A percentile compares a stretch with the other conserved stretches of the same genome.
Evolutionary conservation across 2,888 invertebrate species (phyloP).

Genomic region (Mongoloraphidia duomilia): DNA sequence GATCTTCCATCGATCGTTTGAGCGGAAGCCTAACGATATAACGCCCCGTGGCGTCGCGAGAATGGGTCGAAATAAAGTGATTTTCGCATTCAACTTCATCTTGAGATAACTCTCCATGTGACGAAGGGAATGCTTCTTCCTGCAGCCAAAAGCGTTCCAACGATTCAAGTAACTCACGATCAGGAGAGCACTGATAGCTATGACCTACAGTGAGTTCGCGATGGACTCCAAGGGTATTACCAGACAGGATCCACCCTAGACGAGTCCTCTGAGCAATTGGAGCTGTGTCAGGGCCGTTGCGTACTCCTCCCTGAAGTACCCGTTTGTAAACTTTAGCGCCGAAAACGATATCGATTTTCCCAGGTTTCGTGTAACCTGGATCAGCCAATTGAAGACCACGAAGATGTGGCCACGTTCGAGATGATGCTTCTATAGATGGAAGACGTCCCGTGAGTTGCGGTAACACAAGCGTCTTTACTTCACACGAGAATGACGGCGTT

Average conservation of each 20-base stretch:
- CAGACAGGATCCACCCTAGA: not conserved
- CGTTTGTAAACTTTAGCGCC: not conserved
- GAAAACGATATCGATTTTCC: not conserved
- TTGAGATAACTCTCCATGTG: too few relatives aligned
- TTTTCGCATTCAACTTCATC: conserved; percentile 7
- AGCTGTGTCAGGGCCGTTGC: not conserved
- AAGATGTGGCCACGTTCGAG: not conserved
- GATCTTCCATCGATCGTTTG: too few relatives aligned
- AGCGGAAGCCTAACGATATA: conserved; percentile 6
- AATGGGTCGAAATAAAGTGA: conserved; percentile 6
- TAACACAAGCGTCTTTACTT: not conserved
- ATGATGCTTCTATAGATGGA: not conserved
- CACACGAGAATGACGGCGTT: not conserved
- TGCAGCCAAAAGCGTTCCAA: too few relatives aligned
- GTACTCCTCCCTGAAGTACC: not conserved
- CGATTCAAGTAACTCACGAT: too few relatives aligned
- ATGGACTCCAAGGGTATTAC: too few relatives aligned
- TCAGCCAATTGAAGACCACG: not conserved
- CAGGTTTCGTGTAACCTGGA: not conserved
- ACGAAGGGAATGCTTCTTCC: too few relatives aligned
- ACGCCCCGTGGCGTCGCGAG: conserved; percentile 6
- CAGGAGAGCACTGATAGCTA: too few relatives aligned
- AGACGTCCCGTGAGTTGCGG: not conserved
- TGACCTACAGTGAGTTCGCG: too few relatives aligned
- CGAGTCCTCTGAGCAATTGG: not conserved